Base-by-base conservation (phyloP, 2,797 vertebrate species). In the Sus cebifrons region DNA sequence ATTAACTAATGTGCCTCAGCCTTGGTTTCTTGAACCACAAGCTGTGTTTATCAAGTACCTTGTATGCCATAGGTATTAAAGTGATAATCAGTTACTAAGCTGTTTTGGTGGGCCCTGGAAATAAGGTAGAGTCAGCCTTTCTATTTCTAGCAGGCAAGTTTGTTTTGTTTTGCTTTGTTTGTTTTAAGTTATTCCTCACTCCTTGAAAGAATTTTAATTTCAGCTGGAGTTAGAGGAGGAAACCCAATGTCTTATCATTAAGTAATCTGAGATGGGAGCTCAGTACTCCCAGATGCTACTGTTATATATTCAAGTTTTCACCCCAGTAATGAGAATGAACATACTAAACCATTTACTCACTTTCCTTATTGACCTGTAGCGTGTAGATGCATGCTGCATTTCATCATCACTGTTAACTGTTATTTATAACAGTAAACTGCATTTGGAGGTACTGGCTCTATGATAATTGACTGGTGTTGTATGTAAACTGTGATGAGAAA, bases 151-250 rank as follows among this genome's bases (percentile, higher is more conserved):
- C 17, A 88, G 67, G 52, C 44, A 94, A 14, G 12, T 77, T 91
- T 68, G 81, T 78, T 82, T 73, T 54, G 17, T 81, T 93, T 91
- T 68, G 81, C 73, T 82, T 73, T 54, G 17, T 36, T 36, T 36
- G 10, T 86, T 94, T 92, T 68, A 54, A 85, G 10, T 82, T 96
- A 70, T 73, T 94, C 20, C 14, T 91, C 23, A 79, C 15, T 96
- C 25, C 21, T 52, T n/a, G 56, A 92, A 96, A 23, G 60, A 90
- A 92, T 84, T 78, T 64, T 84, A 81, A 75, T 75, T 86, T 10
- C 2, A 74, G 10, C 54, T 3, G 36, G 60, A 95, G n/a, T 95
- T 94, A 87, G 29, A 56, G 27, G 56, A 56, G 56, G 77, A 68
- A 95, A 82, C 4, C 56, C 86, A 40, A 11, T 68, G n/a, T 93